phyloP scores from a whole-genome alignment of 2,888 invertebrate species.

The Trichogramma dendrolimi region DNA sequence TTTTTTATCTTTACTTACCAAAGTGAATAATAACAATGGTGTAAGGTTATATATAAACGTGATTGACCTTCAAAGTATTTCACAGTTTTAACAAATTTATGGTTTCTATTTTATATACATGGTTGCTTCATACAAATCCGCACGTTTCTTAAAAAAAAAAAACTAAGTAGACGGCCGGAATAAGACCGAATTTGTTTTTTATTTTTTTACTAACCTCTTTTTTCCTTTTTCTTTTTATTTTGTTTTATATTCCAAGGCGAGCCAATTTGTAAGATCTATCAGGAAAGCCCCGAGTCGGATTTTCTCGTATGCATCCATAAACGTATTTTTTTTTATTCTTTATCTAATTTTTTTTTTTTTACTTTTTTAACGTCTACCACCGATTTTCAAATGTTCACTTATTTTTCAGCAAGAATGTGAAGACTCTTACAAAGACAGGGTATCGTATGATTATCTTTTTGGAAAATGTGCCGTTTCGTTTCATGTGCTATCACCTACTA shows the following conservation, averaged over 20 bases:
- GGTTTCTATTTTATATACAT: constrained; percentile 30
- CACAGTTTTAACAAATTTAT: constrained; percentile 27
- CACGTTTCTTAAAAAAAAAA: no score
- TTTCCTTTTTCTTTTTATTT: no score
- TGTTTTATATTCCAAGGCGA: no score
- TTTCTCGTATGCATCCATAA: no score
- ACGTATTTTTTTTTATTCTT: no score
- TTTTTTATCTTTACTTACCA: constrained; percentile 1
- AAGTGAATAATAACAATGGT: constrained; percentile 28
- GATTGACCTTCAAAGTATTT: constrained; percentile 16
- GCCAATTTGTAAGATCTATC: no score
- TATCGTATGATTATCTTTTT: constrained; percentile 59
- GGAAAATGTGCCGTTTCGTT: constrained; percentile 52
- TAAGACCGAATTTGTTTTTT: no score
- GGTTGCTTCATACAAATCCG: constrained; percentile 20
- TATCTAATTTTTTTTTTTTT: no score
- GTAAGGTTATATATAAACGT: constrained; percentile 21
- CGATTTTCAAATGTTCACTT: constrained; percentile 48
- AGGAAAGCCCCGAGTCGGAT: no score
- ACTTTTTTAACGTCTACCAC: not conserved
- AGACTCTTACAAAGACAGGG: constrained; percentile 80
- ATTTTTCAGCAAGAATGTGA: constrained; percentile 78
- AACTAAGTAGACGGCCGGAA: no score
- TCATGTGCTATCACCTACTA: constrained; percentile 49
- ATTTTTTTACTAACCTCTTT: no score